These are phyloP conservation scores for Dendrolimus pini DNA, from an alignment of 2,888 invertebrate genomes.

Conservation along the genomic window DNA sequence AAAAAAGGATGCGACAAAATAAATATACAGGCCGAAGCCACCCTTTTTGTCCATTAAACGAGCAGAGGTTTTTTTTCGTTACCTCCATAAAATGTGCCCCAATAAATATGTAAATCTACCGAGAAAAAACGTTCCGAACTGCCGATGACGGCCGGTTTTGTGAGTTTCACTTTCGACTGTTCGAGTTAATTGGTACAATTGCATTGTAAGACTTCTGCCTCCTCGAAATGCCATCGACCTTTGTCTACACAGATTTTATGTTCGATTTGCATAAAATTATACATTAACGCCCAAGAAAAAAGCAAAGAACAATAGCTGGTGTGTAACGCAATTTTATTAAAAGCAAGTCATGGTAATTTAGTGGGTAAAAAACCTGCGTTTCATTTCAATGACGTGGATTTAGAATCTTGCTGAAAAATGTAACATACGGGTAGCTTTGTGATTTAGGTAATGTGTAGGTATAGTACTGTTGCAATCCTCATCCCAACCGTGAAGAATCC, in stretches of 20 bases:
- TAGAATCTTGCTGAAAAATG: too few species aligned
- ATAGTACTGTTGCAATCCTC: too few species aligned
- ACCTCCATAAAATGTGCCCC: conserved; percentile 74
- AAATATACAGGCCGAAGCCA: conserved; percentile 70
- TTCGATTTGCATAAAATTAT: background rate
- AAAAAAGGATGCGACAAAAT: conserved; percentile 76
- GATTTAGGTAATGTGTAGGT: too few species aligned
- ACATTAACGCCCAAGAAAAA: background rate
- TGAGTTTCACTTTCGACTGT: conserved; percentile 69
- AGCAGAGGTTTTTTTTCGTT: conserved; percentile 63
- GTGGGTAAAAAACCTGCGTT: too few species aligned
- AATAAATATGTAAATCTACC: conserved; percentile 76
- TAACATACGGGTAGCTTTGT: too few species aligned
- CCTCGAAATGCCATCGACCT: conserved; percentile 45
- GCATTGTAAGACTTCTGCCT: conserved; percentile 37
- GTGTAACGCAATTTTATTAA: too few species aligned
- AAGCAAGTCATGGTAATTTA: too few species aligned
- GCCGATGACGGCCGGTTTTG: conserved; percentile 40
- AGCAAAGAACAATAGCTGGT: background rate
- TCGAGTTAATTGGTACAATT: conserved; percentile 67
- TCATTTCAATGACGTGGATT: too few species aligned
- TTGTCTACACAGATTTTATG: conserved; percentile 21
- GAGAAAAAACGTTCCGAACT: conserved; percentile 48
- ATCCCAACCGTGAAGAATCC: too few species aligned
- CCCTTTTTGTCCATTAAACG: conserved; percentile 76